These are phyloP conservation scores for Oxyruncus cristatus DNA, from an alignment of 2,113 vertebrate genomes.

Conservation along the genomic window DNA sequence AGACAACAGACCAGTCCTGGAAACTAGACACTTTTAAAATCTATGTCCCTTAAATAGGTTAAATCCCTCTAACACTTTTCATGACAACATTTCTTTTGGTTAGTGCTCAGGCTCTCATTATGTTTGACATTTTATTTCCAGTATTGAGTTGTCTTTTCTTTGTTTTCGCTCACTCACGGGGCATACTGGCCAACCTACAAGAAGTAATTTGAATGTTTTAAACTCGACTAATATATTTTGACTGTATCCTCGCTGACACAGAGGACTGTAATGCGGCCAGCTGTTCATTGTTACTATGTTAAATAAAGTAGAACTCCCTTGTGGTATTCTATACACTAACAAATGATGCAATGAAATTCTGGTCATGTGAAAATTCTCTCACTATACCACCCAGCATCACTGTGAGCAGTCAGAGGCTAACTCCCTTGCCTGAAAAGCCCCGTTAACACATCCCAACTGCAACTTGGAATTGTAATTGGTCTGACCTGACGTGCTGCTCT, in stretches of 20 bases:
- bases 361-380: slow-evolving; percentile 39
- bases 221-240: slow-evolving; percentile 55
- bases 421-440: background rate
- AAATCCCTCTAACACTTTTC: slow-evolving; percentile 35
- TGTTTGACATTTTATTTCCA: slow-evolving; percentile 60
- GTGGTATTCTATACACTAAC: slow-evolving; percentile 44
- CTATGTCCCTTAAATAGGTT: background rate
- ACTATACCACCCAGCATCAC: background rate
- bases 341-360: slow-evolving; percentile 50
- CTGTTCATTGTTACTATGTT: slow-evolving; percentile 50
- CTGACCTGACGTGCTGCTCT: background rate
- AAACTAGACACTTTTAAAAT: slow-evolving; percentile 7
- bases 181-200: slow-evolving; percentile 28
- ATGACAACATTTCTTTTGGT: background rate
- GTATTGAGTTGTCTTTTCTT: slow-evolving; percentile 14
- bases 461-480: background rate
- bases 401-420: background rate
- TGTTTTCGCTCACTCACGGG: background rate
- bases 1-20: background rate
- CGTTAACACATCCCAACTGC: background rate
- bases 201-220: slow-evolving; percentile 37
- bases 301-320: slow-evolving; percentile 51
- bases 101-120: background rate
- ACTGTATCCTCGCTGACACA: slow-evolving; percentile 30
- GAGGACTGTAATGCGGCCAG: slow-evolving; percentile 39